Evolutionary conservation across 2,797 vertebrate species (phyloP).

Genomic region (Parotocinclus haroldoi): DNA sequence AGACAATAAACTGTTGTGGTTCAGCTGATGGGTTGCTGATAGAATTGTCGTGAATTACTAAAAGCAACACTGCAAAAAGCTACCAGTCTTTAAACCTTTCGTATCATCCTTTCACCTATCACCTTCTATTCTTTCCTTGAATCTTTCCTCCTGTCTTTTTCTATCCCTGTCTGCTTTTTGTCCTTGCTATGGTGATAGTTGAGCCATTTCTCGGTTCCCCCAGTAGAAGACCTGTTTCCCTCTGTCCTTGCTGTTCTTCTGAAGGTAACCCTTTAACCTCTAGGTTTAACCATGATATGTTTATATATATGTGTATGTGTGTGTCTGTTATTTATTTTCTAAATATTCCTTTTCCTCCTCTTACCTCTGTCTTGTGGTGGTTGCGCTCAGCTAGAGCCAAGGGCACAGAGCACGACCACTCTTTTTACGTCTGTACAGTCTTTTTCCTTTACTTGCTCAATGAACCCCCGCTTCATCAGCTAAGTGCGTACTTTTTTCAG

Average conservation of each 20-base stretch:
- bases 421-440: conserved; percentile 52
- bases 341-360: conserved; percentile 21
- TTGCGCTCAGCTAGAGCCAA: conserved; percentile 46
- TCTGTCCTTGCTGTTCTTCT: conserved; percentile 86
- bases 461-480: conserved; percentile 45
- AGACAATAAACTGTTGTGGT: too few species aligned
- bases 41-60: too few species aligned
- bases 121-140: conserved; percentile 53
- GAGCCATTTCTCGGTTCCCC: conserved; percentile 77
- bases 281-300: neutral
- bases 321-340: neutral
- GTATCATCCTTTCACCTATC: too few species aligned
- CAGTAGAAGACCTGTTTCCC: conserved; percentile 86
- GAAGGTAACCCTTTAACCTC: conserved; percentile 74
- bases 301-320: too few species aligned
- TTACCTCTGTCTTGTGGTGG: conserved; percentile 4
- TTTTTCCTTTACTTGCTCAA: conserved; percentile 54
- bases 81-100: too few species aligned
- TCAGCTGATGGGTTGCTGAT: too few species aligned
- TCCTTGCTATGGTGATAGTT: conserved; percentile 21
- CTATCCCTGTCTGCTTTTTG: conserved; percentile 18
- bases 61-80: too few species aligned
- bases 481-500: conserved; percentile 32
- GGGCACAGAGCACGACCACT: conserved; percentile 50
- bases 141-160: conserved; percentile 64